Conservation (phyloP, 2,113 vertebrate species). For the Azemiops feae region DNA sequence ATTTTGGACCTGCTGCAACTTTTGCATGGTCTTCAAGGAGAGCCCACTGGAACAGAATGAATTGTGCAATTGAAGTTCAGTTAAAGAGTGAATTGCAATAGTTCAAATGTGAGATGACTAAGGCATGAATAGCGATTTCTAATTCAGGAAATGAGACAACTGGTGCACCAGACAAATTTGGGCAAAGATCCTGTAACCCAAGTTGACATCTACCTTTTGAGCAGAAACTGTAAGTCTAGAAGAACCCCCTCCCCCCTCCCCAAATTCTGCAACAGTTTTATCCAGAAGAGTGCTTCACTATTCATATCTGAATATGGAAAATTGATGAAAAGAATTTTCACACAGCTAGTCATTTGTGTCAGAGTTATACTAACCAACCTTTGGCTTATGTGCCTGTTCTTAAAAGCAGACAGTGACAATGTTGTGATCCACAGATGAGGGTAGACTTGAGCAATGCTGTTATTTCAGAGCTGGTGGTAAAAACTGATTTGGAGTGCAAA, state of each 20-base stretch:
- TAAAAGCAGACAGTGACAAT: background rate
- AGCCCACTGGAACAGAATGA: background rate
- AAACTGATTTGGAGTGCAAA: background rate
- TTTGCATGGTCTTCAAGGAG: background rate
- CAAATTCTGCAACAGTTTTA: background rate
- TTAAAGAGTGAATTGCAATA: background rate
- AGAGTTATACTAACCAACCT: background rate
- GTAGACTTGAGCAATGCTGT: background rate
- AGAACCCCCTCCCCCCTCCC: too few relatives aligned
- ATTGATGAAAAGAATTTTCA: background rate
- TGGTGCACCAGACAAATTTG: background rate
- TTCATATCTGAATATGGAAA: background rate
- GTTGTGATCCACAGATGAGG: background rate
- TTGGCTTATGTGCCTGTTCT: background rate
- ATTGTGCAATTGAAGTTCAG: background rate
- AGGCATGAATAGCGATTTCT: background rate
- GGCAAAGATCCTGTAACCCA: background rate
- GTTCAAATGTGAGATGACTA: background rate
- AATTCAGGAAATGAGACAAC: background rate
- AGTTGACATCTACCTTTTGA: background rate
- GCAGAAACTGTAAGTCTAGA: background rate
- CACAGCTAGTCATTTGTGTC: background rate
- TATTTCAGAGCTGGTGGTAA: background rate
- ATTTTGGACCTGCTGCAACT: background rate
- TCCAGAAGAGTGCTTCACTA: background rate